A percentile compares a stretch with the other conserved stretches of the same genome.
Evolutionary conservation across 2,888 invertebrate genomes (phyloP).

Genomic region (Prosapia bicincta): DNA sequence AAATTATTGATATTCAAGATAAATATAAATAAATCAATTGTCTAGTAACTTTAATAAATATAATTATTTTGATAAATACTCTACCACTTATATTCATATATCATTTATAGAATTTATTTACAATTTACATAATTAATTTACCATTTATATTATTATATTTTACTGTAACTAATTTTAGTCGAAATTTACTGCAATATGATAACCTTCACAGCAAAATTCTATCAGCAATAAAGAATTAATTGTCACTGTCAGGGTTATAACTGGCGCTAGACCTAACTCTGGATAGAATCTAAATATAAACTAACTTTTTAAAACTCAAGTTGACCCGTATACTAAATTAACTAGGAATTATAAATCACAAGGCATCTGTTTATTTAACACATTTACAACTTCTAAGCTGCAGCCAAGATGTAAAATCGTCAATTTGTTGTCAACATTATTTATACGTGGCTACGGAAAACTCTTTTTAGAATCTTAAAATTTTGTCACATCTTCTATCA

Average conservation of each 20-base stretch:
- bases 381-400: neutral
- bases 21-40: too few species aligned
- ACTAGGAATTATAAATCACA: neutral
- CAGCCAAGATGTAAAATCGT: neutral
- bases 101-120: too few species aligned
- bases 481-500: neutral
- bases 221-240: too few species aligned
- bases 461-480: neutral
- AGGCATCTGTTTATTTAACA: neutral
- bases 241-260: neutral
- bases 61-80: too few species aligned
- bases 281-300: neutral
- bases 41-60: too few species aligned
- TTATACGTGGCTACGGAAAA: neutral
- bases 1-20: too few species aligned
- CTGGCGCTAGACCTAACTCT: neutral
- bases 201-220: too few species aligned
- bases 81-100: too few species aligned
- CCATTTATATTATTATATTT: too few species aligned
- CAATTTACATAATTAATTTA: too few species aligned
- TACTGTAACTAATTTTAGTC: too few species aligned
- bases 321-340: neutral
- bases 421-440: slow-evolving; percentile 2
- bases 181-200: too few species aligned
- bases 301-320: neutral